Percentiles rank a stretch among this genome's conserved stretches.
phyloP scores from a whole-genome alignment of 2,113 vertebrate genomes.

The Mormyrus lacerda region DNA sequence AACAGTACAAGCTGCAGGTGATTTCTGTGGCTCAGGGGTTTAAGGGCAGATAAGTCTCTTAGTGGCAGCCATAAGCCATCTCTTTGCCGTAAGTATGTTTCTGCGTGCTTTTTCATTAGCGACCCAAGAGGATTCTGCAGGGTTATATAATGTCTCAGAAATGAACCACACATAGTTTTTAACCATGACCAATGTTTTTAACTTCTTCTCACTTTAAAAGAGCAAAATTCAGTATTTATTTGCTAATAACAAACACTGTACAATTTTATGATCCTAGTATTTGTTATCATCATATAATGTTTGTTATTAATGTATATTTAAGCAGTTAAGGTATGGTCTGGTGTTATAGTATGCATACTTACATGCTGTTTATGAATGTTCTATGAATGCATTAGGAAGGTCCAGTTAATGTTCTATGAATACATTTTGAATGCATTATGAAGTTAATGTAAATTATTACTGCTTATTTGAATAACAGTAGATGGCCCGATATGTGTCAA shows the following conservation, averaged over 20 bases:
- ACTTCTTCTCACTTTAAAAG: background rate
- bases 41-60: background rate
- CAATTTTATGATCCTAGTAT: background rate
- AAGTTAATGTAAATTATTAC: background rate
- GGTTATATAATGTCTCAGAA: background rate
- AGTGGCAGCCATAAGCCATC: background rate
- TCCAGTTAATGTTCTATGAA: background rate
- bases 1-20: background rate
- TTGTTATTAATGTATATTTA: background rate
- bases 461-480: background rate
- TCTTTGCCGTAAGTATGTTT: background rate
- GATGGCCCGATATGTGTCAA: background rate
- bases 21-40: background rate
- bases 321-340: background rate
- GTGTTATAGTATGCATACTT: background rate
- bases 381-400: background rate
- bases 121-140: background rate
- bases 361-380: background rate
- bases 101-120: background rate
- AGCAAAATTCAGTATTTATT: background rate
- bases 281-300: background rate
- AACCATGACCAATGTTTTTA: background rate
- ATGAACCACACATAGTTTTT: background rate
- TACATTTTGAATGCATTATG: background rate
- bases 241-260: background rate